Conservation (phyloP, 2,797 vertebrate genomes). For the Ceryle rudis region DNA sequence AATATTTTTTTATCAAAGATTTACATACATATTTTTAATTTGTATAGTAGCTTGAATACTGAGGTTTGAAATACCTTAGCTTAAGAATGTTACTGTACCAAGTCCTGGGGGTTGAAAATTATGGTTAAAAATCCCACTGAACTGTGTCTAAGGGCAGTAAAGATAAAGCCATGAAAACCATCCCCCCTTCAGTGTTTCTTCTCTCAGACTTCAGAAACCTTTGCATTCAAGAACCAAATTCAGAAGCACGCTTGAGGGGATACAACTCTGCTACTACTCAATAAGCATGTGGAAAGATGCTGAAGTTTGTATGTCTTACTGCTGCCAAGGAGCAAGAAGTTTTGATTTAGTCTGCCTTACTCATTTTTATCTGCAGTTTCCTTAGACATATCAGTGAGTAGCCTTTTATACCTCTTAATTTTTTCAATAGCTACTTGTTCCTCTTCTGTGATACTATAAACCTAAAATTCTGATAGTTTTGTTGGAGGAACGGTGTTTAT, state of each 20-base stretch:
- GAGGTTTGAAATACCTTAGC: neutral
- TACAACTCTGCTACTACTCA: neutral
- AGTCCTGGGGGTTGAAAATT: neutral
- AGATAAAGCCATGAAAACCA: neutral
- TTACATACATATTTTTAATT: neutral
- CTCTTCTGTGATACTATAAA: neutral
- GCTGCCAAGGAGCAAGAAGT: neutral
- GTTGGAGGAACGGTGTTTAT: neutral
- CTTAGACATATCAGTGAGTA: neutral
- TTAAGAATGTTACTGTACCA: neutral
- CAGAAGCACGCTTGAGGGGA: neutral
- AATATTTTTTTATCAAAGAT: neutral
- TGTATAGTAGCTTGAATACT: neutral
- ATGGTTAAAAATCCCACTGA: fast-evolving
- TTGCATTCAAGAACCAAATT: neutral
- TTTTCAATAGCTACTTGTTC: neutral
- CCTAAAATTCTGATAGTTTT: neutral
- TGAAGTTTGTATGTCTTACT: neutral
- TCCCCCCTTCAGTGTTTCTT: neutral
- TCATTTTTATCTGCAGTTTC: neutral
- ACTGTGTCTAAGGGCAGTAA: neutral
- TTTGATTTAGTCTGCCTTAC: neutral
- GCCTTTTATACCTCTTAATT: neutral
- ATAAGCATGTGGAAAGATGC: too few relatives aligned
- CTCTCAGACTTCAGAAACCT: neutral